Evolutionary conservation across 2,113 vertebrate species (phyloP).

Genomic region (Rhabdomys dilectus): DNA sequence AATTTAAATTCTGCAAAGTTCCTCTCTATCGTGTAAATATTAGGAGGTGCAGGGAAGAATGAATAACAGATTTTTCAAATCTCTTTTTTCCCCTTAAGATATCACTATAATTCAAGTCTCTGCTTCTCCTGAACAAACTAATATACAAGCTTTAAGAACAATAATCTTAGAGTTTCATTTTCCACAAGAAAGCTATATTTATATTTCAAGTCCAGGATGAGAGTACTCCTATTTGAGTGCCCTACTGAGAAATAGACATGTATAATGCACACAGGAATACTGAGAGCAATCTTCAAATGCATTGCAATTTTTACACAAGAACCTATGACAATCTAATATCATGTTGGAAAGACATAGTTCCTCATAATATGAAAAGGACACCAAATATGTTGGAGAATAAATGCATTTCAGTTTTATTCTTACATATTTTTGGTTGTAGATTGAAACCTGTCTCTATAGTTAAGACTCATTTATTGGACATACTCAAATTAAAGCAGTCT

Average conservation of each 20-base stretch:
- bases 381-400: not conserved
- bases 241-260: not conserved
- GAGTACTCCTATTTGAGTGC: not conserved
- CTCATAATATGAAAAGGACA: not conserved
- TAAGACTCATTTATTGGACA: not conserved
- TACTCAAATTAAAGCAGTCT: not conserved
- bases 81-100: not conserved
- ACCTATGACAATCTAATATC: not conserved
- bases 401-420: not conserved
- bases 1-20: conserved; percentile 64
- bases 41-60: not conserved
- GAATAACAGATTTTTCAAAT: not conserved
- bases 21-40: not conserved
- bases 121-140: not conserved
- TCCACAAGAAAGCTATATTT: not conserved
- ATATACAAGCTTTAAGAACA: not conserved
- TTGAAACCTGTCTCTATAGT: not conserved
- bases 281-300: not conserved
- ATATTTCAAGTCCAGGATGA: not conserved
- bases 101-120: not conserved
- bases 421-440: not conserved
- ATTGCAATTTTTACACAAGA: not conserved
- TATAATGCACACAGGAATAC: not conserved
- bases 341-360: not conserved
- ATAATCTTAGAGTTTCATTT: not conserved